These are phyloP conservation scores for Ips nitidus DNA, from an alignment of 1,140 invertebrate species.

Conservation along the genomic window DNA sequence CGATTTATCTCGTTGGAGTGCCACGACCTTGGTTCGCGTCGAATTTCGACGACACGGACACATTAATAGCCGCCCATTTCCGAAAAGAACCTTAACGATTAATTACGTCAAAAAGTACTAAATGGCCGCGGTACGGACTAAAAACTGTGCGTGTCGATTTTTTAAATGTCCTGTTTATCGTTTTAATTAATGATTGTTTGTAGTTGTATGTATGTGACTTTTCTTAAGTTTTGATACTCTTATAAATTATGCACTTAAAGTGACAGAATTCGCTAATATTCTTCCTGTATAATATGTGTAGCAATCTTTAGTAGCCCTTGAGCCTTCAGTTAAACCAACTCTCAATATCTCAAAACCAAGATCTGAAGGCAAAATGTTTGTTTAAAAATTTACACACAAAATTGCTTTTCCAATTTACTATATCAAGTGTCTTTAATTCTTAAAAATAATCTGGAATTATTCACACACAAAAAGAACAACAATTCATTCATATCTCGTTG, in stretches of 20 bases:
- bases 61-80: conserved; percentile 11
- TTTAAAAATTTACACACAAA: no score
- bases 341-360: no score
- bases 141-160: conserved; percentile 16
- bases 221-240: conserved; percentile 1
- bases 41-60: conserved; percentile 6
- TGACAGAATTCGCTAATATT: no score
- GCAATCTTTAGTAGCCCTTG: no score
- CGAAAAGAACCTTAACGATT: conserved; percentile 14
- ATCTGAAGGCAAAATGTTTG: no score
- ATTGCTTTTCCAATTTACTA: no score
- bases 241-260: conserved; percentile 5
- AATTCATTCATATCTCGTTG: no score
- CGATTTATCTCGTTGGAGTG: conserved; percentile 7
- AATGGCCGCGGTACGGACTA: conserved; percentile 10
- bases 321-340: no score
- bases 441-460: no score
- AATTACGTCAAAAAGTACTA: conserved; percentile 13
- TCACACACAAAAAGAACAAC: no score
- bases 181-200: conserved; percentile 5
- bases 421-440: no score
- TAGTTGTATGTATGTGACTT: not conserved
- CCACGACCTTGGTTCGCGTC: conserved; percentile 11
- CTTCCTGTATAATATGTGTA: no score
- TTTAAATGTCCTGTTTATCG: conserved; percentile 9